Evolutionary conservation across 1,140 invertebrate genomes (phyloP).

Genomic region (Dreissena polymorpha): DNA sequence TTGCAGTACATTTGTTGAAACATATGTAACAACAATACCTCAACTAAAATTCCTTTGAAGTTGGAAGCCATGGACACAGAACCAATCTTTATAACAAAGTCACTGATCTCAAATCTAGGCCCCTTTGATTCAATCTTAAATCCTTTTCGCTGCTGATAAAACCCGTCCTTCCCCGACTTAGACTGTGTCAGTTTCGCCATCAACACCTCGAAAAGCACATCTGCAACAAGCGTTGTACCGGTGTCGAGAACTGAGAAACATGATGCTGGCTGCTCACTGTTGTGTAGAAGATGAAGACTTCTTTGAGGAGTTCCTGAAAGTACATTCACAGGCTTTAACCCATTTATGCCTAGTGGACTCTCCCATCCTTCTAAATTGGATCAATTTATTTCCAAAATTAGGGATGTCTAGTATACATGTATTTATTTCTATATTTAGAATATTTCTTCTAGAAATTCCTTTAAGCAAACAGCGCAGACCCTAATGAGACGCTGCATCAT

Average conservation of each 20-base stretch:
- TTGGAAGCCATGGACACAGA: conserved; percentile 92
- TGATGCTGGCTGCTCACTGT: conserved; percentile 96
- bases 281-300: conserved; percentile 94
- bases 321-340: conserved; percentile 47
- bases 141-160: conserved; percentile 92
- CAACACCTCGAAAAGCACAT: conserved; percentile 93
- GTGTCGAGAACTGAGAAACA: conserved; percentile 95
- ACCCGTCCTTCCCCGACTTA: conserved; percentile 81
- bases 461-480: too few species aligned
- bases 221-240: conserved; percentile 90
- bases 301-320: conserved; percentile 83
- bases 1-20: too few species aligned
- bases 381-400: too few species aligned
- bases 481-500: too few species aligned
- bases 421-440: too few species aligned
- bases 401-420: too few species aligned
- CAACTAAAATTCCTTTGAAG: conserved; percentile 96
- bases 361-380: too few species aligned
- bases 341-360: too few species aligned
- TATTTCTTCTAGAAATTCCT: too few species aligned
- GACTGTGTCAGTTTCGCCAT: conserved; percentile 88
- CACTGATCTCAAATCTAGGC: conserved; percentile 93
- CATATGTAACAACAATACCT: conserved; percentile 82
- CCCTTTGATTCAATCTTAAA: conserved; percentile 93
- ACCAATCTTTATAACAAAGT: conserved; percentile 97